Conservation (phyloP, 2,888 invertebrate genomes). For the Cancer borealis region DNA sequence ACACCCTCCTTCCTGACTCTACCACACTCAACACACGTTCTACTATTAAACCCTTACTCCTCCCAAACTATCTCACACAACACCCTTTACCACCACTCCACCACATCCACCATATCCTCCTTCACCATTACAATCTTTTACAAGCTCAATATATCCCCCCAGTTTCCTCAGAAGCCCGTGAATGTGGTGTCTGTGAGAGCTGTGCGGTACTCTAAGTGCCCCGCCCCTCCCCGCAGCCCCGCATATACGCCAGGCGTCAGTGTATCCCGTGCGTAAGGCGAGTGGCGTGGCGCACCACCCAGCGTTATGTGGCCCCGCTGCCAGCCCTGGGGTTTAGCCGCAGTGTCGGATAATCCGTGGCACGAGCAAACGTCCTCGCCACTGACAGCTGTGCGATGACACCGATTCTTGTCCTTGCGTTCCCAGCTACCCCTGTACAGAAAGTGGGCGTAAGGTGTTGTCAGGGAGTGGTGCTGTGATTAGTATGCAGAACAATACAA, state of each 20-base stretch:
- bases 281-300: neutral
- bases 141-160: neutral
- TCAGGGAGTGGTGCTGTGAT: neutral
- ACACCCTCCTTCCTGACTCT: neutral
- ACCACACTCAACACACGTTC: neutral
- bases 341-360: conserved; percentile 74
- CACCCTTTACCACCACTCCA: neutral
- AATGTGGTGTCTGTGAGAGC: too few species aligned
- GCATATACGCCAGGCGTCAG: conserved; percentile 36
- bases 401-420: neutral
- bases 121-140: neutral
- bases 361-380: conserved; percentile 48
- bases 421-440: neutral
- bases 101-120: neutral
- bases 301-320: conserved; percentile 55
- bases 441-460: neutral
- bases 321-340: conserved; percentile 67
- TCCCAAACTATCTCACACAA: neutral
- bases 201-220: neutral
- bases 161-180: neutral
- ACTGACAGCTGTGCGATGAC: conserved; percentile 57
- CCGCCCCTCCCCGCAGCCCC: neutral
- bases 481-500: neutral
- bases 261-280: neutral
- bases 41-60: neutral